phyloP scores from a whole-genome alignment of 2,113 vertebrate genomes.

The Antechinus flavipes region DNA sequence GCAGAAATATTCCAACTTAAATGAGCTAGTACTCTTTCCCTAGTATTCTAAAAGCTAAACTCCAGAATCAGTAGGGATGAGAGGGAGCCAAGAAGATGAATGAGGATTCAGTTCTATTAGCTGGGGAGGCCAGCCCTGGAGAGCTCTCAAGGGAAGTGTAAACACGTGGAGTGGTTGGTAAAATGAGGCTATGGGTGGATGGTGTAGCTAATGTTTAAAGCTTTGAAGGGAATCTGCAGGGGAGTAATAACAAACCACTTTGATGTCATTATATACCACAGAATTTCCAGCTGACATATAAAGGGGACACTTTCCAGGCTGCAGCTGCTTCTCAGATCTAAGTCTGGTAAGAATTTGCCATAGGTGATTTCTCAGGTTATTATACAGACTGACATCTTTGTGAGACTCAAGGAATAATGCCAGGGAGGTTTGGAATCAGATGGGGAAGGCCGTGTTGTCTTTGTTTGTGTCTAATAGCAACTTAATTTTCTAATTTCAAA shows the following conservation, averaged over 20 bases:
- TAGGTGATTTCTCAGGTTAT: conserved; percentile 73
- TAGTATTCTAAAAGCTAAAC: conserved; percentile 7
- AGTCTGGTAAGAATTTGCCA: conserved; percentile 71
- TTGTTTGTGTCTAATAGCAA: background rate
- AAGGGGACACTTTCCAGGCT: conserved; percentile 29
- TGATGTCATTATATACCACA: conserved; percentile 64
- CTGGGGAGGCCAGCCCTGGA: background rate
- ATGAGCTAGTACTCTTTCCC: background rate
- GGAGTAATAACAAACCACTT: conserved; percentile 63
- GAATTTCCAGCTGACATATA: conserved; percentile 55
- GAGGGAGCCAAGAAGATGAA: conserved; percentile 52
- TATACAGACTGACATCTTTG: conserved; percentile 67
- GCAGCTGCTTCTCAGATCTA: conserved; percentile 44
- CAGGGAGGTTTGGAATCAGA: conserved; percentile 64
- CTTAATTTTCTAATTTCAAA: conserved; percentile 63
- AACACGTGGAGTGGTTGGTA: conserved; percentile 72
- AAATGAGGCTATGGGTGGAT: conserved; percentile 54
- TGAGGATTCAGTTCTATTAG: background rate
- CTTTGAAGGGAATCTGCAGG: conserved; percentile 49
- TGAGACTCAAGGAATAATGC: conserved; percentile 65
- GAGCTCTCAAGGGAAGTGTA: conserved; percentile 41
- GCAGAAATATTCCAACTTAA: background rate
- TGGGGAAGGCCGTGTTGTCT: background rate
- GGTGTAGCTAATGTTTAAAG: conserved; percentile 48
- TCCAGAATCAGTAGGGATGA: conserved; percentile 51